Percentiles rank a stretch among this genome's conserved stretches.
Conservation (phyloP, 2,797 vertebrate genomes). For the Hippoglossus hippoglossus region DNA sequence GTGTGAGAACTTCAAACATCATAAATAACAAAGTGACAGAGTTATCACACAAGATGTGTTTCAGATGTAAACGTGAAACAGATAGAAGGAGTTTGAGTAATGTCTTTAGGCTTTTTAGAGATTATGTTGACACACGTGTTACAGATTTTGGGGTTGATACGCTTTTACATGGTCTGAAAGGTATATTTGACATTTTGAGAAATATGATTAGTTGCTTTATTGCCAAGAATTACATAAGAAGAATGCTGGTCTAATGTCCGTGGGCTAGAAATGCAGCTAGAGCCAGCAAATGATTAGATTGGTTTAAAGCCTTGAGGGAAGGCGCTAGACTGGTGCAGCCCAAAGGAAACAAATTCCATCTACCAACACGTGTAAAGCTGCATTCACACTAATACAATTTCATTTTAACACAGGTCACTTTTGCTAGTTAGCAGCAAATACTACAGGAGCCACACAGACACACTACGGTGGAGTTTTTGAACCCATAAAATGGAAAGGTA, state of each 20-base stretch:
- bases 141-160: not conserved
- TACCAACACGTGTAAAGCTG: too few relatives aligned
- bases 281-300: not conserved
- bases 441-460: too few relatives aligned
- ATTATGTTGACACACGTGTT: slow-evolving; percentile 3
- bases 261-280: not conserved
- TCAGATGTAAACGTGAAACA: slow-evolving; percentile 42
- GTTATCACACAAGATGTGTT: slow-evolving; percentile 30
- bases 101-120: slow-evolving; percentile 3
- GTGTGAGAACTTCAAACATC: slow-evolving; percentile 52
- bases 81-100: slow-evolving; percentile 1
- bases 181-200: not conserved
- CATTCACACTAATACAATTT: too few relatives aligned
- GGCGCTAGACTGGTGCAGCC: too few relatives aligned
- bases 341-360: too few relatives aligned
- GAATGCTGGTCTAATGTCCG: not conserved
- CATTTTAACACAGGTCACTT: too few relatives aligned
- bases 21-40: slow-evolving; percentile 42
- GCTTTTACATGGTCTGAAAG: not conserved
- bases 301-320: too few relatives aligned
- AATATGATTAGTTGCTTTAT: not conserved
- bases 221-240: not conserved
- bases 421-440: too few relatives aligned
- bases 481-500: too few relatives aligned
- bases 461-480: too few relatives aligned